These are phyloP conservation scores for Apteryx mantelli DNA, from an alignment of 2,113 vertebrate species.

Conservation along the genomic window DNA sequence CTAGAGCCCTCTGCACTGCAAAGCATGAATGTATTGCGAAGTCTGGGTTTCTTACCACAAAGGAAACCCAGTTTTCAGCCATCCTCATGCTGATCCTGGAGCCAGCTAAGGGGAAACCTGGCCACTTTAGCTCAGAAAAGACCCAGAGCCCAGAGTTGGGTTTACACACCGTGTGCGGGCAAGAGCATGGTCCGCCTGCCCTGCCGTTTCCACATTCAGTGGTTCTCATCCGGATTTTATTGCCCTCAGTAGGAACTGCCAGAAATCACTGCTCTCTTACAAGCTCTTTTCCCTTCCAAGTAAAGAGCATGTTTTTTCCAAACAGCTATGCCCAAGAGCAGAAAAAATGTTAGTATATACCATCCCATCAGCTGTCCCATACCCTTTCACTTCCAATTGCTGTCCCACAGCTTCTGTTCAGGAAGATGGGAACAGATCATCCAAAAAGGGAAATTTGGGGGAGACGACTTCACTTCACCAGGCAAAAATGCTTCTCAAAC, in stretches of 20 bases:
- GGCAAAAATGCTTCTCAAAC: background rate
- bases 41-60: background rate
- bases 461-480: background rate
- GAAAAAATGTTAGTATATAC: background rate
- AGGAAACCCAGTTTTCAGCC: background rate
- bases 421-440: background rate
- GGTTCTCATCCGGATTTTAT: background rate
- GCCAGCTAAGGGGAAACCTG: background rate
- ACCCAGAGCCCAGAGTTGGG: background rate
- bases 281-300: background rate
- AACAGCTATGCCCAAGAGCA: background rate
- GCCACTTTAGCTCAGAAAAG: background rate
- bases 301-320: background rate
- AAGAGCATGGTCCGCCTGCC: too few species aligned
- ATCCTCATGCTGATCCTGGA: background rate
- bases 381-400: fast-evolving
- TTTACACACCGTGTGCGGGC: background rate
- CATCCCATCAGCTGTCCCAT: background rate
- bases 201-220: background rate
- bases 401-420: background rate
- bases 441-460: background rate
- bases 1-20: background rate
- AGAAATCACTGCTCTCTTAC: background rate
- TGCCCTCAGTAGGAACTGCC: background rate
- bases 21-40: background rate